A percentile compares a stretch with the other conserved stretches of the same genome.
Evolutionary conservation across 2,113 vertebrate genomes (phyloP).

Genomic region (Podocnemis expansa): DNA sequence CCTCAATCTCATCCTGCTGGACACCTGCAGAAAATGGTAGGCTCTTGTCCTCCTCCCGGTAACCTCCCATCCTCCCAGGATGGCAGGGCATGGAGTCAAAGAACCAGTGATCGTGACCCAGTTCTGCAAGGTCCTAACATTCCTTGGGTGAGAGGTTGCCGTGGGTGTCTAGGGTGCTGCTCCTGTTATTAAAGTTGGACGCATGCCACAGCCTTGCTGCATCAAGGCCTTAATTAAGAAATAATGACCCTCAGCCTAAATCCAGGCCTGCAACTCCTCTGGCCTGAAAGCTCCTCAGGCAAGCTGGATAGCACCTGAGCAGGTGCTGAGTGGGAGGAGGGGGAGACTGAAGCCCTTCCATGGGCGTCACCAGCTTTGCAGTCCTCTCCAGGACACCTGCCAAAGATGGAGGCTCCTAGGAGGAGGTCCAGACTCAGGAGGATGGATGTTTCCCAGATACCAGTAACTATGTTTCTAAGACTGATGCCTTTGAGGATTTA

Average conservation of each 20-base stretch:
- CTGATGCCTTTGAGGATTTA: neutral
- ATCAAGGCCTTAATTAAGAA: too few relatives aligned
- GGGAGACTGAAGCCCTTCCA: neutral
- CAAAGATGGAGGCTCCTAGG: neutral
- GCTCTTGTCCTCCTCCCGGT: neutral
- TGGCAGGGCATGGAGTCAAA: accelerated
- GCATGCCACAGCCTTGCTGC: accelerated
- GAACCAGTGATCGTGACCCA: neutral
- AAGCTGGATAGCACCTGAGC: neutral
- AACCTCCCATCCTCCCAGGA: accelerated
- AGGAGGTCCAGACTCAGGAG: neutral
- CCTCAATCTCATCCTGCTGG: conserved; percentile 85
- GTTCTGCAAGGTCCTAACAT: accelerated
- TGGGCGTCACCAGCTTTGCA: neutral
- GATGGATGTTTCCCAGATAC: neutral
- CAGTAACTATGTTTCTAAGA: neutral
- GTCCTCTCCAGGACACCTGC: neutral
- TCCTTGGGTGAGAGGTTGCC: neutral
- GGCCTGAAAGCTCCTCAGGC: neutral
- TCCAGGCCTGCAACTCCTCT: neutral
- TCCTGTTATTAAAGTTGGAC: neutral
- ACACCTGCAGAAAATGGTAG: conserved; percentile 85
- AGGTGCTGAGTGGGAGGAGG: neutral
- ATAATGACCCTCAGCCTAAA: neutral
- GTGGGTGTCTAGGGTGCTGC: too few relatives aligned